Evolutionary conservation across 2,888 invertebrate genomes (phyloP).

Genomic region (Hanleya hanleyi): DNA sequence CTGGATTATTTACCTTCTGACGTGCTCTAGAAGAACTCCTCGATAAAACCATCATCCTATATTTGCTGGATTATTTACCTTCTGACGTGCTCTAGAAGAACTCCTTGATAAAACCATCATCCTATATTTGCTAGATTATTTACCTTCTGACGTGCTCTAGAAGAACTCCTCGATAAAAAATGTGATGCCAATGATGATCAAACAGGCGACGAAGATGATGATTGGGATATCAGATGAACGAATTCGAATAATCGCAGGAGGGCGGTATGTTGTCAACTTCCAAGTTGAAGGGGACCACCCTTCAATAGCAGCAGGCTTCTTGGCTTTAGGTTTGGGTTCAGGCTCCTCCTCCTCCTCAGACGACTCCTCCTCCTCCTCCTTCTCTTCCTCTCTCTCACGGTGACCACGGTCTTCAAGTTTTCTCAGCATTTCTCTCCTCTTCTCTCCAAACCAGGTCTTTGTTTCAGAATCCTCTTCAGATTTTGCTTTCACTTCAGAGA

Average conservation of each 20-base stretch:
- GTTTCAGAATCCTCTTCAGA: constrained; percentile 4
- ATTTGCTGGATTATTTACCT: too few relatives aligned
- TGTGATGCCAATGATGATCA: constrained; percentile 8
- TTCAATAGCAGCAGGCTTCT: not conserved
- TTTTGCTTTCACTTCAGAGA: too few relatives aligned
- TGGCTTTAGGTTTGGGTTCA: not conserved
- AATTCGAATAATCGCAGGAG: not conserved
- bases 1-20: too few relatives aligned
- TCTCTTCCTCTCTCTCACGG: not conserved
- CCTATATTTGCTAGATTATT: too few relatives aligned
- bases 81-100: too few relatives aligned
- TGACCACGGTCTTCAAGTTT: not conserved
- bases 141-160: not conserved
- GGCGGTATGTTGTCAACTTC: not conserved
- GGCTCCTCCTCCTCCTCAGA: not conserved
- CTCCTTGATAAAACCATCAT: too few relatives aligned
- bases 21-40: too few relatives aligned
- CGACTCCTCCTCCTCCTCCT: not conserved
- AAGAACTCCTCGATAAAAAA: constrained; percentile 13
- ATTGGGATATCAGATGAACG: not conserved
- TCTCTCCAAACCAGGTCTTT: not conserved
- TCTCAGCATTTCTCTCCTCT: not conserved
- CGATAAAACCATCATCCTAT: too few relatives aligned
- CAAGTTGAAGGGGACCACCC: not conserved
- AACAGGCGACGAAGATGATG: not conserved